A percentile compares a stretch with the other conserved stretches of the same genome.
These are phyloP conservation scores for Adelphocoris suturalis DNA, from an alignment of 2,888 invertebrate species.

Conservation along the genomic window DNA sequence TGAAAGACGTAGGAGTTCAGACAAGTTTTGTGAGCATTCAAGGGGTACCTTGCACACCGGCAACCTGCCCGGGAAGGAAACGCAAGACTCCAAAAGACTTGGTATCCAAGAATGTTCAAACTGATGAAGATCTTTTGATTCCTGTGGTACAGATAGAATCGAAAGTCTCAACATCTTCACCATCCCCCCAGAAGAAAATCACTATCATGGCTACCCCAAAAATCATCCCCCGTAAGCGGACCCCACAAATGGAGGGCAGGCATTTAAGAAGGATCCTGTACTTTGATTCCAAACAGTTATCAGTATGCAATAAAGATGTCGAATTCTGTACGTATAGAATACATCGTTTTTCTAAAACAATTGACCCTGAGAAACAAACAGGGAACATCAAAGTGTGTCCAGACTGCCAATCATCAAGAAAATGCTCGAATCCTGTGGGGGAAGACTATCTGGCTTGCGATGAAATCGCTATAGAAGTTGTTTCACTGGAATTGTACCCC, in stretches of 20 bases:
- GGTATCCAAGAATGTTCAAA: background rate
- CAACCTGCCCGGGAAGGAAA: background rate
- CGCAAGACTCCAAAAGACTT: background rate
- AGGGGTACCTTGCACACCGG: background rate
- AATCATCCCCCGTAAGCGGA: background rate
- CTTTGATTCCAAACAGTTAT: background rate
- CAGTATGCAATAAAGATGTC: slow-evolving; percentile 35
- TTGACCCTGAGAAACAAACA: background rate
- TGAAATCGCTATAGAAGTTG: slow-evolving; percentile 13
- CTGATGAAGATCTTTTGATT: background rate
- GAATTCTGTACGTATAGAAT: slow-evolving; percentile 24
- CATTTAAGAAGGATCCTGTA: background rate
- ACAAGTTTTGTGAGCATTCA: background rate
- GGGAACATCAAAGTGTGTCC: background rate
- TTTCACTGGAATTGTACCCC: background rate
- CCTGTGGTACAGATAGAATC: background rate
- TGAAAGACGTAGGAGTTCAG: background rate
- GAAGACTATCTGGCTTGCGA: background rate
- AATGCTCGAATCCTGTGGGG: background rate
- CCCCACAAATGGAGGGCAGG: background rate
- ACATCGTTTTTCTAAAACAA: background rate
- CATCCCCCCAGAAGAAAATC: background rate
- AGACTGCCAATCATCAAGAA: background rate
- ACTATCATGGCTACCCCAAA: background rate
- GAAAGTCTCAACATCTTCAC: background rate